These are phyloP conservation scores for Ranitomeya imitator DNA, from an alignment of 2,113 vertebrate species.

Conservation along the genomic window DNA sequence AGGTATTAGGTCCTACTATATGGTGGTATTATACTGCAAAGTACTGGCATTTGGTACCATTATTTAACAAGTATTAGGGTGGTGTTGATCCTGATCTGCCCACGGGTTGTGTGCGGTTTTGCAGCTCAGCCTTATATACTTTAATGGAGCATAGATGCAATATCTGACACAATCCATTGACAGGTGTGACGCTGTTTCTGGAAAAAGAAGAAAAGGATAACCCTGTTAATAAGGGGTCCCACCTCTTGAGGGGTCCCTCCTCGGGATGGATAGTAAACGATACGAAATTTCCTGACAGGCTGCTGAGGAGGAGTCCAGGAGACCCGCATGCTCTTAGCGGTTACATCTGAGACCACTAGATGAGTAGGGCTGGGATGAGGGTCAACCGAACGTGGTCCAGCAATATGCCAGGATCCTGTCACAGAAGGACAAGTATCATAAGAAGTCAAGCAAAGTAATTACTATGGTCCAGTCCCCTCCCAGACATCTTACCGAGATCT, in stretches of 20 bases:
- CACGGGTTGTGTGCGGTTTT: too few species aligned
- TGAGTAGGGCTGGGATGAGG: conserved; percentile 77
- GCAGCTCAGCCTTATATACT: too few species aligned
- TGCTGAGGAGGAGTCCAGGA: conserved; percentile 78
- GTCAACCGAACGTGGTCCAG: conserved; percentile 58
- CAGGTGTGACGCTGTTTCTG: too few species aligned
- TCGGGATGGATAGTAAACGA: conserved; percentile 83
- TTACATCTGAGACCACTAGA: conserved; percentile 81
- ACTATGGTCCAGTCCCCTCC: neutral
- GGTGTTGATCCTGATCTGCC: too few species aligned
- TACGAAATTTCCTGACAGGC: conserved; percentile 77
- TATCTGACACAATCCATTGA: too few species aligned
- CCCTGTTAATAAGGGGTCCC: neutral
- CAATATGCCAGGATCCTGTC: conserved; percentile 61
- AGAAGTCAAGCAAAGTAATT: neutral
- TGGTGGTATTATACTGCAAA: too few species aligned
- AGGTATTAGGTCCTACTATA: too few species aligned
- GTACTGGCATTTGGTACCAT: too few species aligned
- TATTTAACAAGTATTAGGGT: too few species aligned
- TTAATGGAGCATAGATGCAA: too few species aligned
- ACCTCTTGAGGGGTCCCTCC: conserved; percentile 85
- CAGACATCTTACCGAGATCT: conserved; percentile 58
- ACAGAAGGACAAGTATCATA: neutral
- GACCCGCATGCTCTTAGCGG: conserved; percentile 80
- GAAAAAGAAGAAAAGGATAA: too few species aligned